Evolutionary conservation across 2,797 vertebrate species (phyloP).

Genomic region (Merluccius polli): DNA sequence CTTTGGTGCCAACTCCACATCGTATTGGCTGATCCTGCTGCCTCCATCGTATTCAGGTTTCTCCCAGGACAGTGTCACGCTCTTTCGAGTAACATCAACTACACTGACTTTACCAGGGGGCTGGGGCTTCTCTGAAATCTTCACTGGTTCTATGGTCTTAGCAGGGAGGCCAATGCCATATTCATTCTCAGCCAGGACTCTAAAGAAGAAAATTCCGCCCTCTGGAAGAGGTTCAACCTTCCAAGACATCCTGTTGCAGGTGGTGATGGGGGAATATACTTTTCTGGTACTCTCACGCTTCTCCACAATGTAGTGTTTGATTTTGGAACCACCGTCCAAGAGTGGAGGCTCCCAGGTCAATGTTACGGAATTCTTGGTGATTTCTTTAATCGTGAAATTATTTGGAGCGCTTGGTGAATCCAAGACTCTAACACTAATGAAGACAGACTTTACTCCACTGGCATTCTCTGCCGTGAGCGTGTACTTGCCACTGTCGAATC

Average conservation of each 20-base stretch:
- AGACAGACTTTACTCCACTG: constrained; percentile 92
- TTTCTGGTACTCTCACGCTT: constrained; percentile 97
- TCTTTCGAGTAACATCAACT: constrained; percentile 88
- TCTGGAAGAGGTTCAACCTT: constrained; percentile 93
- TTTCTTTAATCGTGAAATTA: constrained; percentile 89
- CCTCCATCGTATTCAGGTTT: constrained; percentile 96
- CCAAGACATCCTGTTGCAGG: constrained; percentile 92
- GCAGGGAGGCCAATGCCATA: constrained; percentile 90
- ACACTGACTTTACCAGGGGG: constrained; percentile 95
- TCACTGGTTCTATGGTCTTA: constrained; percentile 86
- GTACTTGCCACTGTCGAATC: constrained; percentile 96
- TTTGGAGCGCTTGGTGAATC: constrained; percentile 92
- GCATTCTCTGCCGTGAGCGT: constrained; percentile 92
- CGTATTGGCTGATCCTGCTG: constrained; percentile 92
- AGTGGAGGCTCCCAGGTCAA: constrained; percentile 95
- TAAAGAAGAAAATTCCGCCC: constrained; percentile 92
- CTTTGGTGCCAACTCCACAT: constrained; percentile 92
- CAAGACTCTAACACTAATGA: constrained; percentile 92
- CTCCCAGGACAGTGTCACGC: constrained; percentile 88
- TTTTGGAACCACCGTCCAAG: constrained; percentile 93
- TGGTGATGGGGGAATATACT: constrained; percentile 88
- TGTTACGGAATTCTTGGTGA: constrained; percentile 90
- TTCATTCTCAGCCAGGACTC: constrained; percentile 95
- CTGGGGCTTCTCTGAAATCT: constrained; percentile 95
- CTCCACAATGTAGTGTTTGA: constrained; percentile 96